Evolutionary conservation across 2,113 vertebrate genomes (phyloP).

Genomic region (Aramus guarauna): DNA sequence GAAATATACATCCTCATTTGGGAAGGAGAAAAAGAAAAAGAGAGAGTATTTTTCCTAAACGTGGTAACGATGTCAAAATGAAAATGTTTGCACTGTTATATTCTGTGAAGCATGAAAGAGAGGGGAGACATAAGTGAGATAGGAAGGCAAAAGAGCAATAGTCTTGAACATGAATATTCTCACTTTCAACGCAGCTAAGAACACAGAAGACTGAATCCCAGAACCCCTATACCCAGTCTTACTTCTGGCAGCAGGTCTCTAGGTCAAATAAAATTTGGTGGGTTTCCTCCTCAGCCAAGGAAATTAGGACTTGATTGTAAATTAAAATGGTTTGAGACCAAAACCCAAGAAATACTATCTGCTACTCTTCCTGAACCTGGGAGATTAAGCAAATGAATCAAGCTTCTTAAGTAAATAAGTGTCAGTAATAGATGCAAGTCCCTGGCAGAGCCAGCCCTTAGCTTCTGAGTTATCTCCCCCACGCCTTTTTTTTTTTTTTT

Average conservation of each 20-base stretch:
- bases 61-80: background rate
- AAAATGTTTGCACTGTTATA: background rate
- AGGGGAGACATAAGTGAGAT: background rate
- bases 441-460: background rate
- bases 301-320: background rate
- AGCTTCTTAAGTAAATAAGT: background rate
- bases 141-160: background rate
- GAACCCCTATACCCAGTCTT: background rate
- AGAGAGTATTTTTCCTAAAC: background rate
- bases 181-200: background rate
- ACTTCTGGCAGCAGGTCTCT: background rate
- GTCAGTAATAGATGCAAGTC: background rate
- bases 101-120: background rate
- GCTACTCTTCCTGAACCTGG: background rate
- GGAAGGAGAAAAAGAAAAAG: background rate
- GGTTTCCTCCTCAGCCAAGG: background rate
- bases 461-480: background rate
- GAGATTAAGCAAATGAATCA: background rate
- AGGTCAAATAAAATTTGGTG: background rate
- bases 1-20: background rate
- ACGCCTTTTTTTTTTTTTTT: background rate
- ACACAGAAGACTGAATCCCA: background rate
- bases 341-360: background rate
- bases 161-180: background rate
- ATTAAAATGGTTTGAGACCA: background rate